Evolutionary conservation across 1,140 invertebrate genomes (phyloP).

Genomic region (Gryllus bimaculatus): DNA sequence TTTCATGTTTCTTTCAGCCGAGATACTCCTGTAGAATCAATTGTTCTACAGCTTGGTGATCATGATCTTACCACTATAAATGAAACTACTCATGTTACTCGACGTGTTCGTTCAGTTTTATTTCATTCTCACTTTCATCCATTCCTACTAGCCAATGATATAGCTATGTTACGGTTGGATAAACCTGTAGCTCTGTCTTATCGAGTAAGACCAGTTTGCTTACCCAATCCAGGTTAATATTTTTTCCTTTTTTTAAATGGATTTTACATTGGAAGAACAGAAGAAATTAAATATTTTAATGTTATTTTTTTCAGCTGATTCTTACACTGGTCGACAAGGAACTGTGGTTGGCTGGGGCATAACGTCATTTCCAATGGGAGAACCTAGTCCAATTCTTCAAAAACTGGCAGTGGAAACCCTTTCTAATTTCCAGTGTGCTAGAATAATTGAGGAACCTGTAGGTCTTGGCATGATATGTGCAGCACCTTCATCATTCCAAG

Average conservation of each 20-base stretch:
- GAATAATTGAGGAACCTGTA: conserved; percentile 29
- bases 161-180: conserved; percentile 37
- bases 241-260: too few relatives aligned
- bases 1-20: conserved; percentile 24
- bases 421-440: conserved; percentile 29
- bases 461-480: conserved; percentile 33
- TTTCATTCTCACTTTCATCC: conserved; percentile 35
- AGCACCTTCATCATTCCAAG: conserved; percentile 29
- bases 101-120: conserved; percentile 27
- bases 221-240: conserved; percentile 30
- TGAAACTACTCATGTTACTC: conserved; percentile 29
- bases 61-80: conserved; percentile 30
- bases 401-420: conserved; percentile 31
- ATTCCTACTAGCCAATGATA: conserved; percentile 36
- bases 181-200: conserved; percentile 32
- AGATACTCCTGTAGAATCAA: conserved; percentile 28
- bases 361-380: conserved; percentile 33
- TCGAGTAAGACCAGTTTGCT: conserved; percentile 38
- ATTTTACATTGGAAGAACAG: too few relatives aligned
- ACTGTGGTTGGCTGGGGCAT: conserved; percentile 40
- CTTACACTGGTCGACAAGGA: conserved; percentile 31
- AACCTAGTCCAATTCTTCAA: conserved; percentile 29
- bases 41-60: conserved; percentile 30
- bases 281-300: background rate
- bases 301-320: conserved; percentile 25